Base-by-base conservation (phyloP, 2,888 invertebrate genomes). In the Eristalinus sepulchralis region DNA sequence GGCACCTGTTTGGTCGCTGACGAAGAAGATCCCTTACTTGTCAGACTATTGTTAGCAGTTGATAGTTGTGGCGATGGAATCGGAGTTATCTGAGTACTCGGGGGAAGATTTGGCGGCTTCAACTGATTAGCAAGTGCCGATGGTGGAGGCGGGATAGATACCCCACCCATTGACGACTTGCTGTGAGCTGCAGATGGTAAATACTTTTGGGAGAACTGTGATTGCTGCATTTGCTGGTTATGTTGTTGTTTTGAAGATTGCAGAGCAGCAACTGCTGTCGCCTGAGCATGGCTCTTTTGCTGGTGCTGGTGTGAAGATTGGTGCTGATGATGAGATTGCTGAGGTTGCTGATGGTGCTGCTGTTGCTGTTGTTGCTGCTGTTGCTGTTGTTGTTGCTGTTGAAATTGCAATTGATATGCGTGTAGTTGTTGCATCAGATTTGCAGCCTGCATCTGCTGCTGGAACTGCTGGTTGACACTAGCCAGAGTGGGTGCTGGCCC, bases 311-410 rank as follows among this genome's bases (percentile, higher is more conserved):
- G 88, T 20, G 88, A 80, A 71, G 89, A 89, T 63, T 91, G 86
- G 70, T 82, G 87, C 68, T 68, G 84, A 59, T 88, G 89, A 64
- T 90, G 90, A 22, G 88, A 86, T 34, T 89, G 89, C 22, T 90
- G 89, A 31, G 89, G 88, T 31, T 90, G 89, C 57, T 90, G 89
- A 20, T 94, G 94, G 93, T 89, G 93, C 93, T 81, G 88, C 59
- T 47, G 83, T 57, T 71, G 88, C 62, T 82, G 88, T 33, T 67
- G 88, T 36, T 77, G 88, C 34, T 88, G 88, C n/a, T 86, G 83
- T 36, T 89, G 90, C 36, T 89, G 89, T 27, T 88, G 89, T 27
- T 57, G 94, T 93, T 88, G 94, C 92, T 94, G 94, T 92, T 89
- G 94, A 93, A 90, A 89, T 88, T 90, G 90, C 83, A 89, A 89